Evolutionary conservation across 2,888 invertebrate genomes (phyloP).

Genomic region (Hemithea aestivaria): DNA sequence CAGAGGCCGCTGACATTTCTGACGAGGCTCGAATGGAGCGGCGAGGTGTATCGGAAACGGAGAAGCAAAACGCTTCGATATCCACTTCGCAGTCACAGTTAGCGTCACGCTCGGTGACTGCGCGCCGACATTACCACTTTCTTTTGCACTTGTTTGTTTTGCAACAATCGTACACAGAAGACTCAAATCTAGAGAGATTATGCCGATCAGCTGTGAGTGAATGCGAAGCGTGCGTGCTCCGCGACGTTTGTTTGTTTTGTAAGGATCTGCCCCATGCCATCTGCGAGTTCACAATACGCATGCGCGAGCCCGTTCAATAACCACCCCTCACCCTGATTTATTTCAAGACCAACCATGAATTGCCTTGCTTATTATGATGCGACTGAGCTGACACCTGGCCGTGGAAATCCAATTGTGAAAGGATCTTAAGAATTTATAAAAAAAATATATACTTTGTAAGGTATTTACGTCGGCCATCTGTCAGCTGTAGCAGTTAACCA

Average conservation of each 20-base stretch:
- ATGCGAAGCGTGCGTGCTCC: slow-evolving; percentile 50
- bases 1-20: slow-evolving; percentile 44
- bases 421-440: background rate
- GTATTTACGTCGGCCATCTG: too few species aligned
- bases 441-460: too few species aligned
- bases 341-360: slow-evolving; percentile 26
- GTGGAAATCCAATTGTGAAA: slow-evolving; percentile 1
- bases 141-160: slow-evolving; percentile 62
- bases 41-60: slow-evolving; percentile 64
- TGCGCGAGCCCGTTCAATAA: slow-evolving; percentile 70
- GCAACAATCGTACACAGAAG: slow-evolving; percentile 1
- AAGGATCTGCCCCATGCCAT: slow-evolving; percentile 35
- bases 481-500: too few species aligned
- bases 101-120: slow-evolving; percentile 59
- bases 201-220: slow-evolving; percentile 45
- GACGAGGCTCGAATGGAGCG: slow-evolving; percentile 50
- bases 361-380: slow-evolving; percentile 9
- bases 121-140: slow-evolving; percentile 60
- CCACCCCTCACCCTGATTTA: slow-evolving; percentile 46
- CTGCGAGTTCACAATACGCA: slow-evolving; percentile 48
- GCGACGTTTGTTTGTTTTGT: slow-evolving; percentile 68
- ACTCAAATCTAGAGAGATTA: too few species aligned
- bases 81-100: slow-evolving; percentile 47
- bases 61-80: slow-evolving; percentile 55
- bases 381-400: slow-evolving; percentile 6